Evolutionary conservation across 2,888 invertebrate genomes (phyloP).

Genomic region (Dioctria linearis): DNA sequence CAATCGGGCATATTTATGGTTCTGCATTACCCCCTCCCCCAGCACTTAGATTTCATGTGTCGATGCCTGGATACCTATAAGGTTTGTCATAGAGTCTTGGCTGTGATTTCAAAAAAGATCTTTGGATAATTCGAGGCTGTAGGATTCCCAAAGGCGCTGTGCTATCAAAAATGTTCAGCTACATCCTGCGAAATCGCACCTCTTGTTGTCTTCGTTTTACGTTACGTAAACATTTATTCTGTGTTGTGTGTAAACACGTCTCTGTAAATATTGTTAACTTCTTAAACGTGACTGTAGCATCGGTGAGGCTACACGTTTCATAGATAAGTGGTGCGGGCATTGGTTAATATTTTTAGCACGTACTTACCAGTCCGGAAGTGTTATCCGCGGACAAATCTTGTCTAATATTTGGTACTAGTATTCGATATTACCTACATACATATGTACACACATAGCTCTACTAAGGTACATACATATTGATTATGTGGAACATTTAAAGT

Average conservation of each 20-base stretch:
- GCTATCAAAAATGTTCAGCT: background rate
- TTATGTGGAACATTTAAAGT: too few species aligned
- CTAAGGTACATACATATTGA: too few species aligned
- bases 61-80: conserved; percentile 1
- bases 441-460: too few species aligned
- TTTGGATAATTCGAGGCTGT: background rate
- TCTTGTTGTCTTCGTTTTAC: conserved; percentile 9
- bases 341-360: conserved; percentile 35
- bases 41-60: conserved; percentile 28
- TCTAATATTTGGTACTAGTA: too few species aligned
- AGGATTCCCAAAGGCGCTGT: background rate
- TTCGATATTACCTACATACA: too few species aligned
- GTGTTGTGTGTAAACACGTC: conserved; percentile 46
- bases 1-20: conserved; percentile 2
- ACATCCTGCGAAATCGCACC: background rate
- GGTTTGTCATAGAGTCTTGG: conserved; percentile 1
- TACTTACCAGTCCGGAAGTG: background rate
- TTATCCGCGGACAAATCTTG: too few species aligned
- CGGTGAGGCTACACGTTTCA: background rate
- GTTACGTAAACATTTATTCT: conserved; percentile 42
- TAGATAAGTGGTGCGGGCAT: background rate
- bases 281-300: conserved; percentile 40
- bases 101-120: conserved; percentile 34
- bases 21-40: background rate
- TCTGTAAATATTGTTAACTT: conserved; percentile 50